A percentile compares a stretch with the other conserved stretches of the same genome.
These are phyloP conservation scores for Beris chalybata DNA, from an alignment of 2,888 invertebrate genomes.

Conservation along the genomic window DNA sequence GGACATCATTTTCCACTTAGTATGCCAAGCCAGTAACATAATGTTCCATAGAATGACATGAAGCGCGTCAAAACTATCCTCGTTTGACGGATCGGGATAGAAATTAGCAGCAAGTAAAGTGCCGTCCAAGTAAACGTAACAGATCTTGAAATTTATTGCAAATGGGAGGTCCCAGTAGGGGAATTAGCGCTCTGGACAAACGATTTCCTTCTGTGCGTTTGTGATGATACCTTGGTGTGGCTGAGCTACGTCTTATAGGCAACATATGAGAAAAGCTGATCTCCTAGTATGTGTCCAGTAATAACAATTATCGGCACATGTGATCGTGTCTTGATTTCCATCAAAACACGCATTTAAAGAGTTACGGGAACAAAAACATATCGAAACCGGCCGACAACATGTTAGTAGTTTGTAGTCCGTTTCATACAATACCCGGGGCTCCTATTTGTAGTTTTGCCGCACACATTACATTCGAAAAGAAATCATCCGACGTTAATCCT, in stretches of 20 bases:
- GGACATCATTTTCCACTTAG: too few species aligned
- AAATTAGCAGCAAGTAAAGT: too few species aligned
- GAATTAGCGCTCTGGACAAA: conserved; percentile 29
- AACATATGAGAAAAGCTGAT: not conserved
- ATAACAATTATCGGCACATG: conserved; percentile 33
- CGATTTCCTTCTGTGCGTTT: conserved; percentile 22
- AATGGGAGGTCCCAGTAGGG: conserved; percentile 29
- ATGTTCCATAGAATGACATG: too few species aligned
- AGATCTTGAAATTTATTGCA: conserved; percentile 28
- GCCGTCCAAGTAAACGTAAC: too few species aligned
- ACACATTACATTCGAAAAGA: conserved; percentile 2
- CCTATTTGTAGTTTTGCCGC: conserved; percentile 31
- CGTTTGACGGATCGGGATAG: too few species aligned
- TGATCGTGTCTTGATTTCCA: conserved; percentile 31
- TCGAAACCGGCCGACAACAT: conserved; percentile 19
- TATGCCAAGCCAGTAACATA: too few species aligned
- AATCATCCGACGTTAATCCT: conserved; percentile 18
- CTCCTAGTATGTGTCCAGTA: conserved; percentile 14
- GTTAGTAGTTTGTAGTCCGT: conserved; percentile 17
- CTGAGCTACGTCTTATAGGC: not conserved
- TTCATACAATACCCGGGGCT: conserved; percentile 26
- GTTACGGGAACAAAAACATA: conserved; percentile 8
- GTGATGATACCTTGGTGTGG: not conserved
- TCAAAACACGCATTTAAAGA: conserved; percentile 26
- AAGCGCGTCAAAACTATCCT: too few species aligned